Conservation (phyloP, 1,140 invertebrate species). For the Monomorium pharaonis region DNA sequence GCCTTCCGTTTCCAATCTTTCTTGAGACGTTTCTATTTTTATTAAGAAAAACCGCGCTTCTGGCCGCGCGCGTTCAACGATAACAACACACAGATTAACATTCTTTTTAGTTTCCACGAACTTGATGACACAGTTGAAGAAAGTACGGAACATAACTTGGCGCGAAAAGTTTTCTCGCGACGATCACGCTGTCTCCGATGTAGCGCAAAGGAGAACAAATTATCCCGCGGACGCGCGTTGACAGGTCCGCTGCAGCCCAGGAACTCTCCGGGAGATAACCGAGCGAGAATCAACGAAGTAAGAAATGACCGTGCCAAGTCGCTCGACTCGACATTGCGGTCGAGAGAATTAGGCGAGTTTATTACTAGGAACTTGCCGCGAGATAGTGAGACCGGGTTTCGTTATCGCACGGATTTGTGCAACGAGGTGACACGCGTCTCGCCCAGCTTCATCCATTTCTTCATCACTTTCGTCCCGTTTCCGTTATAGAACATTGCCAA, state of each 20-base stretch:
- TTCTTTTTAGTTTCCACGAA: constrained; percentile 33
- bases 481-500: background rate
- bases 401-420: constrained; percentile 70
- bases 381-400: constrained; percentile 64
- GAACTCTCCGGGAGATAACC: constrained; percentile 56
- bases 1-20: constrained; percentile 11
- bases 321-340: constrained; percentile 65
- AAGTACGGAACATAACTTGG: constrained; percentile 11
- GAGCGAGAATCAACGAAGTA: constrained; percentile 71
- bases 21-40: constrained; percentile 15
- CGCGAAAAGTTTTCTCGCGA: constrained; percentile 37
- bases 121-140: constrained; percentile 40
- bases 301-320: constrained; percentile 69
- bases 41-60: background rate
- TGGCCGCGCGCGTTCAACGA: background rate
- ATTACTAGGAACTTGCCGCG: constrained; percentile 66
- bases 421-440: constrained; percentile 56
- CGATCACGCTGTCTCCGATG: constrained; percentile 25
- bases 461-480: background rate
- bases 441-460: background rate
- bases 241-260: constrained; percentile 31
- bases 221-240: constrained; percentile 49
- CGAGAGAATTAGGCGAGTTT: constrained; percentile 71
- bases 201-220: constrained; percentile 36
- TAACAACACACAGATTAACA: constrained; percentile 48